Evolutionary conservation across 2,113 vertebrate genomes (phyloP), one percentile per base, ranked within the genome.

Genomic region (Zeus faber): DNA sequence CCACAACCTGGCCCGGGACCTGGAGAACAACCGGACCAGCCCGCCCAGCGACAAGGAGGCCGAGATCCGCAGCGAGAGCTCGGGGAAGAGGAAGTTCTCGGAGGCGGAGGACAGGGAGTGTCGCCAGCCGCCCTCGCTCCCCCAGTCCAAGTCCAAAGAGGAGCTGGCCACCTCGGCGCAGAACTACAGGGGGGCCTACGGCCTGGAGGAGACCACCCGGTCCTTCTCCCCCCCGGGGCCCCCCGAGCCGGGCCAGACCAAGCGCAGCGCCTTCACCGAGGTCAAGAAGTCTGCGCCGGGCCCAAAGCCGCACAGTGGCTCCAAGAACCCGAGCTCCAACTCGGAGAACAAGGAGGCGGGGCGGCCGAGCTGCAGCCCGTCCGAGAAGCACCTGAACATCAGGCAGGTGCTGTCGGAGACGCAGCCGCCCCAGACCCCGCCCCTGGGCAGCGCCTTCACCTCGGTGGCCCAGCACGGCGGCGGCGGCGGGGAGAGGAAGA

Each of bases 251-350:
- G 82, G 87, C 0, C 93, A 94, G 65, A 88, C 81, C 24, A 98
- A 98, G 63, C 88, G 93, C 64, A 98, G 95, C 85, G 95, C 95
- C 58, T 98, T 98, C 85, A 94, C 94, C 14, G 96, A 97, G 75
- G 95, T 97, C 69, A 96, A 94, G 83, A 96, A 94, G 76, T 79
- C 84, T 0, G 24, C 82, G 2, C 91, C 91, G 66, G 78, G 73
- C 61, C 74, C 85, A 45, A 91, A 91, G 39, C 11, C 69, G 13
- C 33, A 18, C 41, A 43, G 40, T 20, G 41, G 17, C 55, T 55
- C 43, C 71, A 87, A 89, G 51, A 80, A 65, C 70, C 77, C 72
- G 26, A 79, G 77, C 59, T 49, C 85, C 65, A 89, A 90, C 75
- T 67, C 81, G 0, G 89, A 90, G 21, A 91, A 91, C 86, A 90